Conservation (phyloP, 2,797 vertebrate genomes). For the Peromyscus aztecus region DNA sequence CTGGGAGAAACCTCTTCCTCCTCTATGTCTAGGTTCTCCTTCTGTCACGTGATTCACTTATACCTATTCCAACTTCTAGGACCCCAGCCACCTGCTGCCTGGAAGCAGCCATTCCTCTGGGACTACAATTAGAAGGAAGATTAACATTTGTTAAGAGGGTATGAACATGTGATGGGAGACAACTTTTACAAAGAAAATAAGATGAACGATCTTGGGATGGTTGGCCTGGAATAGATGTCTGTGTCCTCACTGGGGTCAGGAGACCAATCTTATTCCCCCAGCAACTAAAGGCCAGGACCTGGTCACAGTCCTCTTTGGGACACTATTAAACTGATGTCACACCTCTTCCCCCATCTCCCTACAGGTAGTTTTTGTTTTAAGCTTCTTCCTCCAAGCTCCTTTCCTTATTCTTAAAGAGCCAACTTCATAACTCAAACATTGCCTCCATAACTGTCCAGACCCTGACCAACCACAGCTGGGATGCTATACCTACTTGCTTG, state of each 20-base stretch:
- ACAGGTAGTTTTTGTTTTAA: constrained; percentile 57
- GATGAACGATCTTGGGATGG: constrained; percentile 25
- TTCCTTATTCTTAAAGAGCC: constrained; percentile 62
- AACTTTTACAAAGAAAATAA: constrained; percentile 63
- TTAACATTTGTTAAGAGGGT: constrained; percentile 1
- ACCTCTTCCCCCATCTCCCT: background rate
- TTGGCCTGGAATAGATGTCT: constrained; percentile 54
- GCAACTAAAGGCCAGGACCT: constrained; percentile 24
- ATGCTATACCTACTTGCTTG: background rate
- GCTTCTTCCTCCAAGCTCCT: constrained; percentile 71
- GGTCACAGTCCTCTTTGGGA: constrained; percentile 36
- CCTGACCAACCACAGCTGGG: constrained; percentile 19
- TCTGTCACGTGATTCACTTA: constrained; percentile 48
- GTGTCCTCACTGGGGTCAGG: background rate
- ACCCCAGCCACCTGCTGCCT: constrained; percentile 17
- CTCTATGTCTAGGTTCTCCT: background rate
- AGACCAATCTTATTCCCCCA: background rate
- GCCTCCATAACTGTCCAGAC: constrained; percentile 4
- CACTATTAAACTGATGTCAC: background rate
- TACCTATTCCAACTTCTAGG: constrained; percentile 60
- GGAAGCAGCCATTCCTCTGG: background rate
- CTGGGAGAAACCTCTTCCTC: constrained; percentile 16
- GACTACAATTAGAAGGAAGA: constrained; percentile 27
- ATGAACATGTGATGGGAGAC: background rate
- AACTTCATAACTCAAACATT: constrained; percentile 24